These are phyloP conservation scores for Lipophrys pholis DNA, from an alignment of 2,113 vertebrate genomes.

Conservation along the genomic window DNA sequence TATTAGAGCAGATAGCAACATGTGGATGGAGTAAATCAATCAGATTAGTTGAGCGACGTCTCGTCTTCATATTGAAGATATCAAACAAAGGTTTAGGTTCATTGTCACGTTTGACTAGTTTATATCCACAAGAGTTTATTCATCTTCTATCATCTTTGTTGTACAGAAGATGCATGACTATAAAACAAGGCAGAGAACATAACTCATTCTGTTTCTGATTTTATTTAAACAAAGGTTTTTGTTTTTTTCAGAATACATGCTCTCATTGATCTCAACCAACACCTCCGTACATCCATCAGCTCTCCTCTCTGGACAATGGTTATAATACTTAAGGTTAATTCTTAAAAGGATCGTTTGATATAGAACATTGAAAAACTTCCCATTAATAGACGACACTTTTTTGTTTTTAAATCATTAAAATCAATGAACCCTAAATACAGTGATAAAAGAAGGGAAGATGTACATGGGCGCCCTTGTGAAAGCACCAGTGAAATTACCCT, in stretches of 20 bases:
- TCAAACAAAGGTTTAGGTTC: no score
- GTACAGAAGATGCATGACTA: no score
- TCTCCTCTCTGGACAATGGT: conserved; percentile 13
- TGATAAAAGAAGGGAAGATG: conserved; percentile 7
- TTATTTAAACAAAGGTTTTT: conserved; percentile 49
- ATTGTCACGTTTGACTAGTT: no score
- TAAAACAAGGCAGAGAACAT: neutral
- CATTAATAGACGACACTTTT: conserved; percentile 18
- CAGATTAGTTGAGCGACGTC: neutral
- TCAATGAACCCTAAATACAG: conserved; percentile 21
- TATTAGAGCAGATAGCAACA: neutral
- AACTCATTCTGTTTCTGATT: conserved; percentile 4
- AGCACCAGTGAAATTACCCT: conserved; percentile 38
- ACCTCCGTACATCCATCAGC: neutral
- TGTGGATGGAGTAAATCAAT: neutral
- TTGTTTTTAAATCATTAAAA: conserved; percentile 18
- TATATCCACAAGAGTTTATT: no score
- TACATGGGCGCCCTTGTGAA: conserved; percentile 15
- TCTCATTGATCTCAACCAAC: conserved; percentile 4
- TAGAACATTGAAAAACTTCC: conserved; percentile 53
- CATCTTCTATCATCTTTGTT: no score
- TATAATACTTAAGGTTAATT: neutral
- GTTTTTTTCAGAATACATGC: conserved; percentile 13
- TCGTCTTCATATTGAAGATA: no score
- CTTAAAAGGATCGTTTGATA: conserved; percentile 48